A percentile compares a stretch with the other conserved stretches of the same genome.
phyloP scores from a whole-genome alignment of 1,140 invertebrate genomes.

The Diachasmimorpha longicaudata region DNA sequence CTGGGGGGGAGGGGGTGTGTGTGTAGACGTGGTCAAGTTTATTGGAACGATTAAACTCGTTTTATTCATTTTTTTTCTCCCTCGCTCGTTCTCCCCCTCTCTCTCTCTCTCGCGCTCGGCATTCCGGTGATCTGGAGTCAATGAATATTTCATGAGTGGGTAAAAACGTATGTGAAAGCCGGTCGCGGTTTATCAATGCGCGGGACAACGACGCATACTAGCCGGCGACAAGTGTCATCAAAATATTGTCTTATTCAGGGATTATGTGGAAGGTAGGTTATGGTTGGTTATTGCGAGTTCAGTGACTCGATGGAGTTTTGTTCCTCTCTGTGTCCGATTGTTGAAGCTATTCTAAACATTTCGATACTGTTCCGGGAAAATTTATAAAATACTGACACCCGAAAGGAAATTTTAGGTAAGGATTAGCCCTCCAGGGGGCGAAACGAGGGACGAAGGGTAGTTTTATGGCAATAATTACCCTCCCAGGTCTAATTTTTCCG shows the following conservation, averaged over 20 bases:
- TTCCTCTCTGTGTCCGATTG: too few relatives aligned
- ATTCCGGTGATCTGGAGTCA: background rate
- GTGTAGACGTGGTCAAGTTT: background rate
- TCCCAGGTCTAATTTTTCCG: too few relatives aligned
- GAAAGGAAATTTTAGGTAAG: too few relatives aligned
- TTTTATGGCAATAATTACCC: too few relatives aligned
- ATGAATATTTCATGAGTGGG: slow-evolving; percentile 27
- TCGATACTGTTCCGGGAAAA: too few relatives aligned
- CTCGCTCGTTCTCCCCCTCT: too few relatives aligned
- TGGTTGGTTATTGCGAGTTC: slow-evolving; percentile 11
- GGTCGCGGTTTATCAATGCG: slow-evolving; percentile 18
- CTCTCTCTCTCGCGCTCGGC: background rate
- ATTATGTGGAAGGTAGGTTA: slow-evolving; percentile 21
- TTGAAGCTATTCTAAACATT: too few relatives aligned
- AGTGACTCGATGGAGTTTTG: background rate
- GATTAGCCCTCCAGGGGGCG: too few relatives aligned
- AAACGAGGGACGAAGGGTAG: too few relatives aligned
- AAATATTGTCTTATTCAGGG: slow-evolving; percentile 3
- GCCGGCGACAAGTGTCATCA: background rate
- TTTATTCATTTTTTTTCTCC: background rate
- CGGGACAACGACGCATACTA: background rate
- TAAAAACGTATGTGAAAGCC: background rate
- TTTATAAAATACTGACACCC: too few relatives aligned
- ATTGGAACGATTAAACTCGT: slow-evolving; percentile 15
- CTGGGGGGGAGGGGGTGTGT: too few relatives aligned